Evolutionary conservation across 2,797 vertebrate species (phyloP).

Genomic region (Manis pentadactyla): DNA sequence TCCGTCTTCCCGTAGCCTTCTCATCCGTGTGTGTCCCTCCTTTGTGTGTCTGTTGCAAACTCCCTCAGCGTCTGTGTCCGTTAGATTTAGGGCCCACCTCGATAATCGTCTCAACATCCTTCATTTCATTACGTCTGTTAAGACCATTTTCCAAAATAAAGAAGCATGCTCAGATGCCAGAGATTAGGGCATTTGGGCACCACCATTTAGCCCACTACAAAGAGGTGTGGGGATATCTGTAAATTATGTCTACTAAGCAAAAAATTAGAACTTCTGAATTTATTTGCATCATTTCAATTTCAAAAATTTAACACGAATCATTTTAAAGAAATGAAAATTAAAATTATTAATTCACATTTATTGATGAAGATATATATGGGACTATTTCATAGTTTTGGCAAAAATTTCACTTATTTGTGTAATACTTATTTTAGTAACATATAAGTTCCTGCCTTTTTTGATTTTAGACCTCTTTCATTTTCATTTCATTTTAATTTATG

Average conservation of each 20-base stretch:
- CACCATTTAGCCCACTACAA: neutral
- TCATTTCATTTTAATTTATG: conserved; percentile 15
- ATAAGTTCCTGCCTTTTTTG: conserved; percentile 20
- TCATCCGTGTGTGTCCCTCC: neutral
- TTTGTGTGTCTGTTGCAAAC: neutral
- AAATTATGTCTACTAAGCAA: conserved; percentile 48
- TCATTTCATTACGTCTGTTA: neutral
- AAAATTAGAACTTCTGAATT: neutral
- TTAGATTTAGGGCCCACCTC: neutral
- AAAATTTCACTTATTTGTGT: conserved; percentile 7
- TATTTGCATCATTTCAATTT: conserved; percentile 7
- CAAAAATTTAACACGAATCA: conserved; percentile 13
- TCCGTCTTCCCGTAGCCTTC: neutral
- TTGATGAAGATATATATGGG: neutral
- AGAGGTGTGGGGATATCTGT: neutral
- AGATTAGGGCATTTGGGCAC: neutral
- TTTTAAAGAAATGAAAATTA: conserved; percentile 50
- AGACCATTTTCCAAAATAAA: conserved; percentile 18
- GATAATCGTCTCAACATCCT: neutral
- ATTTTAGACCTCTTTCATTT: conserved; percentile 38
- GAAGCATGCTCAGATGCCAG: neutral
- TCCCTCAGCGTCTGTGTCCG: neutral
- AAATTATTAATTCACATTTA: neutral
- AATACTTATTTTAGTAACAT: neutral
- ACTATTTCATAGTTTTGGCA: neutral